Percentiles rank a stretch among this genome's conserved stretches.
These are phyloP conservation scores for Sycophaga agraensis DNA, from an alignment of 1,140 invertebrate genomes.

Conservation along the genomic window DNA sequence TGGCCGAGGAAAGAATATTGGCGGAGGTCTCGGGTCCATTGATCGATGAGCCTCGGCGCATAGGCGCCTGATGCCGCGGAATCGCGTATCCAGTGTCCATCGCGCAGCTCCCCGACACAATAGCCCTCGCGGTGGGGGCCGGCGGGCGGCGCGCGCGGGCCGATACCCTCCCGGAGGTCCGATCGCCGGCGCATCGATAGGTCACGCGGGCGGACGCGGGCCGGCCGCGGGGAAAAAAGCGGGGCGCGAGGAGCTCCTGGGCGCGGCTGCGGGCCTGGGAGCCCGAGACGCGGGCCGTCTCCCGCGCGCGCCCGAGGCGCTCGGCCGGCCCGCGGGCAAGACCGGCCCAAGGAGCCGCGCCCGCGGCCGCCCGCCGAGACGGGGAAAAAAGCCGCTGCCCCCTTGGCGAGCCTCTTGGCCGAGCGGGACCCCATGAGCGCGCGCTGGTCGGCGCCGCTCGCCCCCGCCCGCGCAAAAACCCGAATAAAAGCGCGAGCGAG, in stretches of 20 bases:
- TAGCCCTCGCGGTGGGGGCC: too few species aligned
- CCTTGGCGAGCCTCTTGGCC: conserved; percentile 58
- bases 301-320: conserved; percentile 30
- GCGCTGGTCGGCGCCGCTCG: conserved; percentile 39
- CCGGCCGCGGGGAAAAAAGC: background rate
- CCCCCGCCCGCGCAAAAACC: background rate
- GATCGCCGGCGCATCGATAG: too few species aligned
- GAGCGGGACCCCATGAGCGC: conserved; percentile 53
- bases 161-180: too few species aligned
- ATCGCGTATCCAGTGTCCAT: conserved; percentile 41
- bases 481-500: background rate
- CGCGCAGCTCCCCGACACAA: conserved; percentile 31
- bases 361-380: conserved; percentile 34
- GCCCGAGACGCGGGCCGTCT: conserved; percentile 53
- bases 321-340: conserved; percentile 5
- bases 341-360: background rate
- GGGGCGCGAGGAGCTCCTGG: conserved; percentile 37
- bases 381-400: conserved; percentile 55
- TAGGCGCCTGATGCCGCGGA: conserved; percentile 39
- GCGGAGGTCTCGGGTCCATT: too few species aligned
- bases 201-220: conserved; percentile 34
- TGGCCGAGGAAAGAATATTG: too few species aligned
- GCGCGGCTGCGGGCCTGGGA: conserved; percentile 44
- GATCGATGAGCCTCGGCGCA: conserved; percentile 10
- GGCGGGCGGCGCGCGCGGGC: too few species aligned